These are phyloP conservation scores for Allacma fusca DNA, from an alignment of 2,888 invertebrate genomes.

Conservation along the genomic window DNA sequence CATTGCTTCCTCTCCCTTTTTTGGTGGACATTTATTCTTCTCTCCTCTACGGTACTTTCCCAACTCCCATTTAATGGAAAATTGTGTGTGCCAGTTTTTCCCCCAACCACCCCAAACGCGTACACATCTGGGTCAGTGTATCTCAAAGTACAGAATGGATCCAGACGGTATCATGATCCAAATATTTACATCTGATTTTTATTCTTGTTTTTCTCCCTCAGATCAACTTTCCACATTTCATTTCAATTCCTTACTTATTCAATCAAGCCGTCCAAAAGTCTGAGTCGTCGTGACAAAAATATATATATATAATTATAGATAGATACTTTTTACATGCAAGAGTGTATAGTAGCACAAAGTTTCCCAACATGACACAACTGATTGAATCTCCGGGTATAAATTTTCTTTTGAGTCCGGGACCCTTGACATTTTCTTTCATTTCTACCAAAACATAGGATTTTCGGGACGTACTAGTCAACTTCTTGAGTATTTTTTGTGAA, in stretches of 20 bases:
- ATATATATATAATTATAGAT: background rate
- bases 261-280: too few species aligned
- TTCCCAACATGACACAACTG: background rate
- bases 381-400: too few species aligned
- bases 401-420: too few species aligned
- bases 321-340: conserved; percentile 4
- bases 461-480: too few species aligned
- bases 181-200: too few species aligned
- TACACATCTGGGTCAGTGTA: conserved; percentile 2
- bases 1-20: conserved; percentile 25
- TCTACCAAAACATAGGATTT: too few species aligned
- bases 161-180: background rate
- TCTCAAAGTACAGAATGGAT: background rate
- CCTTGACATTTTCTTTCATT: too few species aligned
- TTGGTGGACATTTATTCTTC: conserved; percentile 17
- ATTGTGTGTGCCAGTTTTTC: conserved; percentile 13
- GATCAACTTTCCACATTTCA: too few species aligned
- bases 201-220: too few species aligned
- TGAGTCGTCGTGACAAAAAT: too few species aligned
- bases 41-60: background rate
- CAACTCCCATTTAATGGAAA: conserved; percentile 17
- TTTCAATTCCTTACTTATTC: too few species aligned
- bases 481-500: too few species aligned
- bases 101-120: background rate
- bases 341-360: background rate